Base-by-base conservation (phyloP, 2,113 vertebrate genomes). In the Podocnemis expansa region DNA sequence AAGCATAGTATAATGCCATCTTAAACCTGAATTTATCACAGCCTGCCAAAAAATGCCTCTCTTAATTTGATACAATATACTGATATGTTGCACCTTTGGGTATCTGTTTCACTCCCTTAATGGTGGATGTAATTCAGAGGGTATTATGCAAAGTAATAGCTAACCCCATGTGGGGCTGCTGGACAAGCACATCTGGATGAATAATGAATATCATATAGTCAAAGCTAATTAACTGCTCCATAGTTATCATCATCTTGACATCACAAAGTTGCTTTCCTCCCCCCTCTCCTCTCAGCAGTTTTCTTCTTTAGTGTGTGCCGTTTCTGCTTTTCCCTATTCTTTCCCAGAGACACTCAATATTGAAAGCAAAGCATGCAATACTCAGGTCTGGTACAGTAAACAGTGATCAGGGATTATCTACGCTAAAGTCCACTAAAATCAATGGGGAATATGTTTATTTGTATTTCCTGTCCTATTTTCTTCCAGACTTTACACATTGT, bases 11-110 rank as follows among this genome's bases (percentile, higher is more conserved):
- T 94, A 94, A 93, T 82, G 83, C 82, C 78, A 88, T 38, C 80
- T 94, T 94, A 91, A 93, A 96, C 31, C 89, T 82, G 43, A 52
- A 41, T 63, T 91, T 70, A 87, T 70, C n/a, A 76, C 51, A 93
- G 91, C 47, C 92, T 86, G 94, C 89, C 95, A 95, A 91, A 96
- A 97, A 91, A 93, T 87, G 96, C 91, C 93, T 85, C 84, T 94
- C 82, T 96, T 95, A 95, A 96, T 98, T 96, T 96, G 94, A 86
- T 92, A 96, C 8, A 41, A 84, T 96, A 95, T 80, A 86, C 90
- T 97, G 96, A 97, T 2, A 5, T 75, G 89, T 2, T 90, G 79
- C 96, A 97, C 88, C 87, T 95, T 96, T 92, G 91, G 91, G 90
- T 93, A 96, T 95, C 93, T 93, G 47, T 96, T 95, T 97, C 88